phyloP scores from a whole-genome alignment of 2,113 vertebrate species.

The Campylomormyrus tamandua region DNA sequence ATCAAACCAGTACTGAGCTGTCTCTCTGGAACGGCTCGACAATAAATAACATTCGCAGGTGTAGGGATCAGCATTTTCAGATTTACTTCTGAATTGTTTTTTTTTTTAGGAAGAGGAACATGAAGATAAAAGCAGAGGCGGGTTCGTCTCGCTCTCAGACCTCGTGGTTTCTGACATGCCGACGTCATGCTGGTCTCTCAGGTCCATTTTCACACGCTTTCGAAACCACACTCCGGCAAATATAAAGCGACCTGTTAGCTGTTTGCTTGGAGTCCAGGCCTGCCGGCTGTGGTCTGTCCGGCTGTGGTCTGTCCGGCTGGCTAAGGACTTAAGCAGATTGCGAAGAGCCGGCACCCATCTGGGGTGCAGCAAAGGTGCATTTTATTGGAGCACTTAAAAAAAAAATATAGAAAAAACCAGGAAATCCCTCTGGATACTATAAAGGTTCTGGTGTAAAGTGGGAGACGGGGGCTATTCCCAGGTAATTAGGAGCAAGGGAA shows the following conservation, averaged over 20 bases:
- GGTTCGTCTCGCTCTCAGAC: not conserved
- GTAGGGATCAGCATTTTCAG: constrained; percentile 2
- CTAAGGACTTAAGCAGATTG: not conserved
- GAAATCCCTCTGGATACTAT: constrained; percentile 43
- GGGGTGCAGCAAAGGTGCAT: constrained; percentile 36
- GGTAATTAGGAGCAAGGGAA: constrained; percentile 46
- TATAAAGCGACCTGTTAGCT: not conserved
- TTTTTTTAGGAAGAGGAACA: not conserved
- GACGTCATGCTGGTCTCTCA: not conserved
- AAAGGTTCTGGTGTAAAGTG: constrained; percentile 45
- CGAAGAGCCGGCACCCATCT: constrained; percentile 40
- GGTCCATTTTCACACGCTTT: not conserved
- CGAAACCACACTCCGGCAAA: not conserved
- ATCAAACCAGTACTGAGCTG: not conserved
- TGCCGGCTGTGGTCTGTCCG: not conserved
- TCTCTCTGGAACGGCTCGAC: not conserved
- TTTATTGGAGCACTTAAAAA: constrained; percentile 40
- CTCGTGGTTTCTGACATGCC: not conserved
- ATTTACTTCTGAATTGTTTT: not conserved
- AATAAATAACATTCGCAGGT: constrained; percentile 10
- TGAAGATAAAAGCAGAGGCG: not conserved
- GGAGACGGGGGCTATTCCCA: constrained; percentile 43
- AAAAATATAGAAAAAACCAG: constrained; percentile 26
- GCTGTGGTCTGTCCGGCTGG: constrained; percentile 9
- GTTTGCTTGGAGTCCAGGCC: not conserved